Evolutionary conservation across 2,113 vertebrate species (phyloP).

Genomic region (Choloepus hoffmanni): DNA sequence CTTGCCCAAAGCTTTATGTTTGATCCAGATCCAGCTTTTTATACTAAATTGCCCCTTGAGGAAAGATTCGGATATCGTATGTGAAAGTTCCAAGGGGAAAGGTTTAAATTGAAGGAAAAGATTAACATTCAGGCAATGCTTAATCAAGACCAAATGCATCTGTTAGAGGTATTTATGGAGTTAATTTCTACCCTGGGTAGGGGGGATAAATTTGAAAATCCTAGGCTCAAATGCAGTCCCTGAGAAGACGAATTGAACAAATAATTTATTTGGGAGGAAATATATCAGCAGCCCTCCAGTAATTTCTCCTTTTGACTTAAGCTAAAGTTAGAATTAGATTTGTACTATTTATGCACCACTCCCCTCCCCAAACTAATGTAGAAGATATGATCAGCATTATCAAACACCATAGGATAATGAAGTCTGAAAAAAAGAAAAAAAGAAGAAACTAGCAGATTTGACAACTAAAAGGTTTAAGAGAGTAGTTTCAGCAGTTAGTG

Average conservation of each 20-base stretch:
- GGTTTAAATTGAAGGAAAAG: constrained; percentile 5
- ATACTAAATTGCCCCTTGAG: neutral
- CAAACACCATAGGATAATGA: neutral
- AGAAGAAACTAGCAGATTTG: neutral
- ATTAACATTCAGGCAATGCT: neutral
- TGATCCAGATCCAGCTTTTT: neutral
- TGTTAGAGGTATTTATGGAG: neutral
- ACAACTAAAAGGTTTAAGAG: neutral
- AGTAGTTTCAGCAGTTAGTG: neutral
- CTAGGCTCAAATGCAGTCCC: neutral
- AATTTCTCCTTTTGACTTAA: neutral
- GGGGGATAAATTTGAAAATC: neutral
- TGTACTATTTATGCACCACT: neutral
- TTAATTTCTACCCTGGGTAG: neutral
- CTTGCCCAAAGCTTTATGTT: neutral
- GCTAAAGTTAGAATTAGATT: neutral
- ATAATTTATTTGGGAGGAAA: neutral
- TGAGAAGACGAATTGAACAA: neutral
- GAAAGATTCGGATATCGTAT: neutral
- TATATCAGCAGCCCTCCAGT: neutral
- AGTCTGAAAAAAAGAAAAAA: neutral
- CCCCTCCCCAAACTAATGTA: neutral
- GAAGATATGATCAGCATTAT: neutral
- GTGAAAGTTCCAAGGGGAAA: neutral
- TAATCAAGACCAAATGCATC: neutral